Conservation (phyloP, 2,888 invertebrate species). For the Fabriciana adippe region DNA sequence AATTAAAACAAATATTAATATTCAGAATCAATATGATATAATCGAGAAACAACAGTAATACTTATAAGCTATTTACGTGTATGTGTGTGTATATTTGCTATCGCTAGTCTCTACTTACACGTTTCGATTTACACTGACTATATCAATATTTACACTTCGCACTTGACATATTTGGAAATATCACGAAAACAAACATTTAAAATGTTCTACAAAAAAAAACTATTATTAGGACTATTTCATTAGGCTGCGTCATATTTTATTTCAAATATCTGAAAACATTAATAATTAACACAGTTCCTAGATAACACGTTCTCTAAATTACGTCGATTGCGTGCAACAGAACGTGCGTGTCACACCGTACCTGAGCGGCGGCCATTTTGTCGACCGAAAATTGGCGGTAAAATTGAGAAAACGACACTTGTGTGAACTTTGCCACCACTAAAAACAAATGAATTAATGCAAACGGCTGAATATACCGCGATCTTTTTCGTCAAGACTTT, state of each 20-base stretch:
- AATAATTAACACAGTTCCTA: conserved; percentile 37
- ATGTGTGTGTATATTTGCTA: conserved; percentile 57
- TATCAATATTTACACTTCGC: conserved; percentile 62
- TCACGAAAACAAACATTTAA: conserved; percentile 11
- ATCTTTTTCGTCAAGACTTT: conserved; percentile 10
- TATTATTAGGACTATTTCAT: conserved; percentile 4
- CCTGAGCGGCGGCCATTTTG: conserved; percentile 71
- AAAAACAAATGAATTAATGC: conserved; percentile 40
- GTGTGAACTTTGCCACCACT: conserved; percentile 46
- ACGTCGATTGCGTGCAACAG: conserved; percentile 55
- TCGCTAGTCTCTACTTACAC: conserved; percentile 54
- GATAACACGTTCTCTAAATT: conserved; percentile 35
- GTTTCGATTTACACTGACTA: conserved; percentile 53
- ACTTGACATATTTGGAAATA: conserved; percentile 49
- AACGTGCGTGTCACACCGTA: conserved; percentile 60
- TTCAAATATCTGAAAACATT: conserved; percentile 27
- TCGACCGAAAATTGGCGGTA: conserved; percentile 71
- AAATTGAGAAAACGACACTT: conserved; percentile 78
- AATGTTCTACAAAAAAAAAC: conserved; percentile 12
- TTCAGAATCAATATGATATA: too few relatives aligned
- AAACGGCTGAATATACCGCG: conserved; percentile 23
- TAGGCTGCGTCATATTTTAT: conserved; percentile 6
- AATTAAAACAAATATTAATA: too few relatives aligned
- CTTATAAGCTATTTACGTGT: conserved; percentile 51
- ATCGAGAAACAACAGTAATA: conserved; percentile 48